A percentile compares a stretch with the other conserved stretches of the same genome.
Conservation (phyloP, 2,113 vertebrate species). For the Rana temporaria region DNA sequence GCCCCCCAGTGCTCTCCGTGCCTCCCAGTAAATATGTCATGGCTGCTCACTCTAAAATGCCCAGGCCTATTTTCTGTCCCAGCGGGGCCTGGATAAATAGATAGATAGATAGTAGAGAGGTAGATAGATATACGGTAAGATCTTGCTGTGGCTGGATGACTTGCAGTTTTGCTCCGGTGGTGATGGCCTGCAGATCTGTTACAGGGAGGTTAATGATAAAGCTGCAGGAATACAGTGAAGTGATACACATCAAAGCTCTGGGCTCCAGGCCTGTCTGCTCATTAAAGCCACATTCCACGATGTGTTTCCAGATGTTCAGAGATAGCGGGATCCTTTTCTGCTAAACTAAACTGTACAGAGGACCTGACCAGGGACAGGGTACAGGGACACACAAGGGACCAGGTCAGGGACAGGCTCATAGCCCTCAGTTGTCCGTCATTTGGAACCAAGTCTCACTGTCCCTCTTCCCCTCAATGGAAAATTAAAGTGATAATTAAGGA, state of each 20-base stretch:
- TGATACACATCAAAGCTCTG: slow-evolving; percentile 44
- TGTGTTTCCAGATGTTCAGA: slow-evolving; percentile 43
- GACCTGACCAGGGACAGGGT: not conserved
- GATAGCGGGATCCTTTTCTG: not conserved
- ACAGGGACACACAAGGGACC: not conserved
- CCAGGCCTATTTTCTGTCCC: too few species aligned
- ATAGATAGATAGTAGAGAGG: slow-evolving; percentile 1
- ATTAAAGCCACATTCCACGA: slow-evolving; percentile 29
- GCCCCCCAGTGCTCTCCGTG: too few species aligned
- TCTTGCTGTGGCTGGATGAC: slow-evolving; percentile 22
- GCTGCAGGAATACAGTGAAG: slow-evolving; percentile 12
- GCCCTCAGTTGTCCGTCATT: too few species aligned
- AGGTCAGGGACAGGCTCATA: too few species aligned
- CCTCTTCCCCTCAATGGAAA: too few species aligned
- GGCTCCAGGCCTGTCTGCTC: not conserved
- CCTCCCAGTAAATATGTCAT: too few species aligned
- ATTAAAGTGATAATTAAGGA: too few species aligned
- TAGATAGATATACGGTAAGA: not conserved
- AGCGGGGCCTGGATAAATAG: slow-evolving; percentile 1
- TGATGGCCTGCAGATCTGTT: slow-evolving; percentile 37
- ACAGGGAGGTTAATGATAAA: slow-evolving; percentile 51
- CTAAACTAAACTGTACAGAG: not conserved
- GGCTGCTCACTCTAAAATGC: too few species aligned
- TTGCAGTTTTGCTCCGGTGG: slow-evolving; percentile 37
- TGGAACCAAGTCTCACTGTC: too few species aligned